These are phyloP conservation scores for Neosilurus hyrtlii DNA, from an alignment of 2,797 vertebrate genomes.

Conservation along the genomic window DNA sequence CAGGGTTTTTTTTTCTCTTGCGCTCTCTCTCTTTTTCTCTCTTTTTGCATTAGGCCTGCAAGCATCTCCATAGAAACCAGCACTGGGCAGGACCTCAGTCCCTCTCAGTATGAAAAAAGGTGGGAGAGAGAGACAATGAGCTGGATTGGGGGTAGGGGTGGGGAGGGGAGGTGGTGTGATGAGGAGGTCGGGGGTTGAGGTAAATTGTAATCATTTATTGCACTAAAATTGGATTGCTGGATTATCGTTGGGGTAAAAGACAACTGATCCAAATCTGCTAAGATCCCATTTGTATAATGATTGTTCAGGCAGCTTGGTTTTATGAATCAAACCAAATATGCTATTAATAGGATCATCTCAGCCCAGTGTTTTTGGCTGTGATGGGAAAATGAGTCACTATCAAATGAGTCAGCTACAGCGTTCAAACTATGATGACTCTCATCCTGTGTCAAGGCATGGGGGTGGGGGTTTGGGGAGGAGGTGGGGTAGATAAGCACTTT, in stretches of 20 bases:
- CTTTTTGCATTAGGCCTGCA: slow-evolving; percentile 29
- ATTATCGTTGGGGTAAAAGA: not conserved
- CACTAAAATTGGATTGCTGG: slow-evolving; percentile 17
- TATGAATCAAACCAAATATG: slow-evolving; percentile 32
- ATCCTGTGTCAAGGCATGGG: not conserved
- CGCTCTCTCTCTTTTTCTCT: slow-evolving; percentile 23
- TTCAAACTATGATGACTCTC: slow-evolving; percentile 2
- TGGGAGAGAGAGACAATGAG: slow-evolving; percentile 27
- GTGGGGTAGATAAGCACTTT: not conserved
- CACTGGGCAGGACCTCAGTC: slow-evolving; percentile 37
- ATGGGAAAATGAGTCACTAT: slow-evolving; percentile 40
- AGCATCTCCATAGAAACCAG: slow-evolving; percentile 61
- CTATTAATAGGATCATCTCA: slow-evolving; percentile 28
- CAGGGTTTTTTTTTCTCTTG: slow-evolving; percentile 17
- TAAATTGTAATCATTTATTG: slow-evolving; percentile 19
- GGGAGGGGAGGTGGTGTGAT: not conserved
- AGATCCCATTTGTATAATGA: slow-evolving; percentile 2
- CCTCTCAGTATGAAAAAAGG: slow-evolving; percentile 29
- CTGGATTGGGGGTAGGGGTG: not conserved
- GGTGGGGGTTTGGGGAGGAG: not conserved
- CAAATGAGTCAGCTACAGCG: slow-evolving; percentile 35
- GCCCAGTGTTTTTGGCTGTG: slow-evolving; percentile 18
- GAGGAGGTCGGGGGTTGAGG: slow-evolving; percentile 1
- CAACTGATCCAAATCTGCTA: slow-evolving; percentile 11
- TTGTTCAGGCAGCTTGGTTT: slow-evolving; percentile 21